These are phyloP conservation scores for Herpetotheres cachinnans DNA, from an alignment of 2,113 vertebrate genomes.

Conservation along the genomic window DNA sequence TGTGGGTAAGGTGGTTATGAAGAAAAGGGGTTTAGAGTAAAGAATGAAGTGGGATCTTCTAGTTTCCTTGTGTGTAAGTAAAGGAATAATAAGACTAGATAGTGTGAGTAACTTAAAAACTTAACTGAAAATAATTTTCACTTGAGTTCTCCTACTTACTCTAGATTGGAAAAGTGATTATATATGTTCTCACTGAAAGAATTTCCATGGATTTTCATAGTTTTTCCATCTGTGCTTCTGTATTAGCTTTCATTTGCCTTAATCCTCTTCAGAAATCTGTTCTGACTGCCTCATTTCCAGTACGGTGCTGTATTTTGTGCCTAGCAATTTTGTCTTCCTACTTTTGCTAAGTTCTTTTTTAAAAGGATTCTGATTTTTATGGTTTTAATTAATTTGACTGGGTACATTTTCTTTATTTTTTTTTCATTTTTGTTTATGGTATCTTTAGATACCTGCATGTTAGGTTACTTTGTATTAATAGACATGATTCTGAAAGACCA, in stretches of 20 bases:
- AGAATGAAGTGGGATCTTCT: not conserved
- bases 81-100: not conserved
- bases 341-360: not conserved
- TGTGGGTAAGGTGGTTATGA: not conserved
- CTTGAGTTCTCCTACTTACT: not conserved
- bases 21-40: not conserved
- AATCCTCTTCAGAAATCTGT: not conserved
- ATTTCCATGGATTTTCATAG: not conserved
- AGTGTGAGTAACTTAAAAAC: not conserved
- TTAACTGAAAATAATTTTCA: not conserved
- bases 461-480: not conserved
- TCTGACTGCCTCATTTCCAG: not conserved
- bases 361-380: not conserved
- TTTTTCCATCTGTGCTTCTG: not conserved
- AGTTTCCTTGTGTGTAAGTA: not conserved
- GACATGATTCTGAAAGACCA: not conserved
- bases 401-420: not conserved
- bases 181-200: not conserved
- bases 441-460: not conserved
- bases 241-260: not conserved
- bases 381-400: not conserved
- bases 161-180: not conserved
- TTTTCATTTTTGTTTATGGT: fast-evolving
- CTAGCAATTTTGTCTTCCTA: not conserved
- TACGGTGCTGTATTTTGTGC: not conserved